Base-by-base conservation (phyloP, 2,888 invertebrate genomes). In the Eupeodes luniger region DNA sequence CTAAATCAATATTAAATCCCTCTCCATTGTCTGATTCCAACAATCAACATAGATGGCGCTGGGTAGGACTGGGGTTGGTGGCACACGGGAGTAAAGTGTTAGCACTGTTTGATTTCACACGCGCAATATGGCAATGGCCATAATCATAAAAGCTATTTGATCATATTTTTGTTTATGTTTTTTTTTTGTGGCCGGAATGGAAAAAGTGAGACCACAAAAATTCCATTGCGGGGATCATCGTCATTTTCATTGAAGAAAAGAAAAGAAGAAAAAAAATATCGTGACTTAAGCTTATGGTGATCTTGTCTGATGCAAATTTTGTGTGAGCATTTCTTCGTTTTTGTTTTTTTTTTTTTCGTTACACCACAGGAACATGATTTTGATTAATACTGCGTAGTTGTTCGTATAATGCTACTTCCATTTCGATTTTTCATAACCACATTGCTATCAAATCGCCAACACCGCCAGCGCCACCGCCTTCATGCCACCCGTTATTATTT, bases 341-440 rank as follows among this genome's bases (percentile, higher is more conserved):
- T 14, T 44, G 40, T 69, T 57, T 19, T 51, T 44, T 12, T 40
- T 9, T n/a, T 16, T 7, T 10, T 44, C 10, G 2, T 51, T 67
- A 36, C 53, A 69, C 40, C 55, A 62, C 75, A 36, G 75, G 16
- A 66, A 84, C 81, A 85, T 87, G 83, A 79, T 84, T 84, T 87
- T 87, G 84, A 80, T 84, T 84, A 84, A 85, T 85, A 70, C 77
- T 88, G 88, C 88, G 88, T 85, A 77, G 61, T 64, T 59, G 69
- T 34, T 44, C 61, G 9, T 14, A 47, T 2, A 49, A 19, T 79
- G 53, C 53, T 34, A 59, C 67, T 66, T 64, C 81, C 64, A 47
- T 64, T 64, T 74, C 44, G 36, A 14, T 27, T 19, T 70, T 36
- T 14, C 36, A 16, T 5, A 66, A 49, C 59, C 59, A 59, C 44